phyloP scores from a whole-genome alignment of 2,797 vertebrate genomes.

The Macropodus opercularis region DNA sequence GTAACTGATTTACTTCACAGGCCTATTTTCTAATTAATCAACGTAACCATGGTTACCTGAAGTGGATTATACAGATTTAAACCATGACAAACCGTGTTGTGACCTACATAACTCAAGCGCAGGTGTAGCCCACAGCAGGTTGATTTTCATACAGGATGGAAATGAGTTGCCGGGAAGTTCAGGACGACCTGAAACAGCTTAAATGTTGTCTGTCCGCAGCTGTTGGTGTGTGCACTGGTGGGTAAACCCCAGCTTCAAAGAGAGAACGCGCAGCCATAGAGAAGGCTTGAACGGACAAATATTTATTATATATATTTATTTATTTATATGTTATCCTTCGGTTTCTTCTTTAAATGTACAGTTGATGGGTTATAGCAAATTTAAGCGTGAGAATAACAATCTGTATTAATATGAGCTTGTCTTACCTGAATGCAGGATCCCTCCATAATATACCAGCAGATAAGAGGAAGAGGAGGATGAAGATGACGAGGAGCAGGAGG shows the following conservation, averaged over 20 bases:
- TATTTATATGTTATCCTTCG: background rate
- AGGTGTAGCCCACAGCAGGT: background rate
- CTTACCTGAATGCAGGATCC: conserved; percentile 33
- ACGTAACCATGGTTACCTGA: too few species aligned
- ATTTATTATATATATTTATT: too few species aligned
- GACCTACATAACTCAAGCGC: background rate
- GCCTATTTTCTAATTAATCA: too few species aligned
- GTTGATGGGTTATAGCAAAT: background rate
- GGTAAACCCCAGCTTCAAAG: background rate
- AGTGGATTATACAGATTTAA: too few species aligned
- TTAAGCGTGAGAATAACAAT: conserved; percentile 2
- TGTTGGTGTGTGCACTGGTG: background rate
- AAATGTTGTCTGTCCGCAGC: background rate
- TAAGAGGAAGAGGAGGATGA: background rate
- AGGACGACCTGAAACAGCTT: background rate
- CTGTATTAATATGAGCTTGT: too few species aligned
- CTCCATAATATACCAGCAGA: conserved; percentile 20
- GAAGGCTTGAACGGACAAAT: too few species aligned
- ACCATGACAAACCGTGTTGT: too few species aligned
- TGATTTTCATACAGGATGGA: conserved; percentile 22
- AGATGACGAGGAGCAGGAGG: background rate
- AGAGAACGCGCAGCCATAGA: too few species aligned
- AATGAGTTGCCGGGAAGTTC: background rate
- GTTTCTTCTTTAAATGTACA: background rate
- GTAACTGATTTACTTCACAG: too few species aligned